Base-by-base conservation (phyloP, 2,797 vertebrate genomes). In the Chelmon rostratus region DNA sequence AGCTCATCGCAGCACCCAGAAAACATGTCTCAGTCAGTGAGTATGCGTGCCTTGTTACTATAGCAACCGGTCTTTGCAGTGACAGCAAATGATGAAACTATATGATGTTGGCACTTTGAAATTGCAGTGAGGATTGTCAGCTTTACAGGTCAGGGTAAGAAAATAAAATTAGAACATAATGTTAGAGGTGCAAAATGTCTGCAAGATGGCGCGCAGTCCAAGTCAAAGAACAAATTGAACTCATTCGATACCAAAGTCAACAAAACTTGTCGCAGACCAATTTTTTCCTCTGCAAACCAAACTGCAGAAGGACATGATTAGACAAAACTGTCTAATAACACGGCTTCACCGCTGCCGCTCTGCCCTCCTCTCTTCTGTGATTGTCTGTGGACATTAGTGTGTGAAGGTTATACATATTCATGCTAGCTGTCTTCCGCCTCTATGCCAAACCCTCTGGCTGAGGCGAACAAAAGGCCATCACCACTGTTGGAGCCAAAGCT, bases 401-500 rank as follows among this genome's bases (percentile, higher is more conserved):
- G 76, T 93, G 89, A 94, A 93, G 89, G 89, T 93, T 86, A 92
- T 91, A 88, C 86, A 92, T 93, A 91, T 92, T 91, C 90, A 89
- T 89, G 70, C 81, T 19, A 42, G 82, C 83, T 42, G 72, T 75
- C 81, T 89, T 82, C 59, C 64, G 77, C 67, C 59, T 82, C 85
- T 0, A 37, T 47, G 78, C 76, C 85, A 71, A 72, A 86, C 80
- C 75, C 83, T 84, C 62, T 80, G 82, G 79, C 82, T 78, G 73
- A 82, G 68, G 25, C 31, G 63, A 85, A 92, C 90, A 87, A 93
- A 91, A 90, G 88, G 86, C 91, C 85, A 78, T 87, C 81, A 56
- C 85, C 66, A 18, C 75, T 86, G 83, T 89, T 82, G 77, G 79
- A 81, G 72, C 63, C 46, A 83, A 86, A 40, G 38, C 82, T 79